phyloP scores from a whole-genome alignment of 2,797 vertebrate species.

The Sciurus carolinensis region DNA sequence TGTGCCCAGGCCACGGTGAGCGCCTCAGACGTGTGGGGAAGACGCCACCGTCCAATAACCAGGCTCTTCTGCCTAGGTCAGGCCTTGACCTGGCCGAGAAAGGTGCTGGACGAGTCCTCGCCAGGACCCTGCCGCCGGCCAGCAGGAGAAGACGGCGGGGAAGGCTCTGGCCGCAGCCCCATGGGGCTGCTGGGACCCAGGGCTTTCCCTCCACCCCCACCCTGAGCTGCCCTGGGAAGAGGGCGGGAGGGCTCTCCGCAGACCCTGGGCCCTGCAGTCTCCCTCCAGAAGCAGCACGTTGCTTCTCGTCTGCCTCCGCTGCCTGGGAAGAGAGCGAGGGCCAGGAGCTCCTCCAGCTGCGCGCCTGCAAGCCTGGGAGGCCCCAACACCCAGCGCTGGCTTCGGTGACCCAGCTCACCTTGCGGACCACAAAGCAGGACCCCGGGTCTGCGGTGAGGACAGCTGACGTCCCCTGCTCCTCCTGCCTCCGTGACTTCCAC shows the following conservation, averaged over 20 bases:
- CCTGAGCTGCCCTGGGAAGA: neutral
- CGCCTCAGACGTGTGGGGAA: neutral
- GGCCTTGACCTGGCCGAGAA: neutral
- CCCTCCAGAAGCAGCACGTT: neutral
- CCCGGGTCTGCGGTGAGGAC: neutral
- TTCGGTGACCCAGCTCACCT: rapidly evolving
- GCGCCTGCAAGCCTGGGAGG: neutral
- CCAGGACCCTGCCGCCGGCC: neutral
- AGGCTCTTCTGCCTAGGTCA: neutral
- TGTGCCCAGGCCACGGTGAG: neutral
- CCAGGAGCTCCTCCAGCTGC: neutral
- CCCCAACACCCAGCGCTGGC: neutral
- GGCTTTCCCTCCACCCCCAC: too few relatives aligned
- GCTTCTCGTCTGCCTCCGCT: neutral
- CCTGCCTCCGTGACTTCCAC: neutral
- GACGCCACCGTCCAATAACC: neutral
- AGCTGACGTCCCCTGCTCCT: too few relatives aligned
- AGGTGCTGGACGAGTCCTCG: rapidly evolving
- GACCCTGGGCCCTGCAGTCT: neutral
- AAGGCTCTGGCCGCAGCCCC: neutral
- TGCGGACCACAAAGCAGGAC: neutral
- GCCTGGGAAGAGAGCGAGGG: neutral
- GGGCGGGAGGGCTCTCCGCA: neutral
- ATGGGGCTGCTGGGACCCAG: neutral
- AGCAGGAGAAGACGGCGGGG: neutral